Base-by-base conservation (phyloP, 2,888 invertebrate species). In the Amphipoea oculea region DNA sequence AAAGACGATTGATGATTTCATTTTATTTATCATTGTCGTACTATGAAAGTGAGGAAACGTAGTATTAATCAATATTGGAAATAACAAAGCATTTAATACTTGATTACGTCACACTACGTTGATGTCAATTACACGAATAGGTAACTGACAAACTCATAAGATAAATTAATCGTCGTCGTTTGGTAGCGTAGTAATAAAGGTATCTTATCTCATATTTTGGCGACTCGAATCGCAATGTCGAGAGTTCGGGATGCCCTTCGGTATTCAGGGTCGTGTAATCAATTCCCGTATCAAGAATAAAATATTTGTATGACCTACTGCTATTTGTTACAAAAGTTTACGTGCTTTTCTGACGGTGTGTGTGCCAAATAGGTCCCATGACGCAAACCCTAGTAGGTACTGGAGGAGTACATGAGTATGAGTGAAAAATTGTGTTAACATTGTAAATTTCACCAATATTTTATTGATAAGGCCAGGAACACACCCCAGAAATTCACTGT, bases 201-300 rank as follows among this genome's bases (percentile, higher is more conserved):
- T 77, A 77, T 45, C 40, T 62, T 60, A 60, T 29, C 60, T 66
- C 40, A 72, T 71, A 75, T 84, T 77, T 72, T 74, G 73, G 79
- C 60, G 62, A 84, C 48, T 42, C 54, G 66, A 87, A 79, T 84
- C 83, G 66, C 40, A 72, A 84, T 84, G 68, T 72, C 72, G 54
- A 14, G 48, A 51, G 57, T 51, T 81, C 48, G 17, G 14, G 66
- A 60, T 57, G 87, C 75, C 79, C 69, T 84, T 75, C 54, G 63
- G 75, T 70, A 66, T 87, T 84, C 84, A 74, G 80, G 79, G 73
- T 75, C 66, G 23, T 23, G 42, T 65, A 84, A 78, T 75, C 74
- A 72, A 86, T 83, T 78, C 66, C 62, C 65, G 23, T 66, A 75
- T 70, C 36, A 66, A 42, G 62, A 29, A 73, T 72, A 76, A 77